phyloP scores from a whole-genome alignment of 1,140 invertebrate genomes.

The Eumaeus atala region DNA sequence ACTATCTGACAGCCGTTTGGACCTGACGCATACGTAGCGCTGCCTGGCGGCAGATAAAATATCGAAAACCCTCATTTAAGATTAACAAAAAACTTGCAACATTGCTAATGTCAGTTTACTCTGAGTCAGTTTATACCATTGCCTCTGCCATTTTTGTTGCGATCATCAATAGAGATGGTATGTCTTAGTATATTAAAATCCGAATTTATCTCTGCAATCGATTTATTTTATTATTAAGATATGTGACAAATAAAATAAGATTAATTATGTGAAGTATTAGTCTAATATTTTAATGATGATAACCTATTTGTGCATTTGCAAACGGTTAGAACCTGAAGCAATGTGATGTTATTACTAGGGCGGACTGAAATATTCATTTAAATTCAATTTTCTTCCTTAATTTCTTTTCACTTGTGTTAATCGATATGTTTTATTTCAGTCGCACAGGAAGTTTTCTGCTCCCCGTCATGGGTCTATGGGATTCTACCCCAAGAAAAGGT shows the following conservation, averaged over 20 bases:
- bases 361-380: slow-evolving; percentile 52
- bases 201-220: slow-evolving; percentile 25
- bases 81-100: too few relatives aligned
- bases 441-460: slow-evolving; percentile 99
- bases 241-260: neutral
- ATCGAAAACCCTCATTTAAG: too few relatives aligned
- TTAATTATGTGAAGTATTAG: slow-evolving; percentile 5
- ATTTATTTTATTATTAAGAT: neutral
- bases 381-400: neutral
- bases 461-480: slow-evolving; percentile 99
- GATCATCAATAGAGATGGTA: slow-evolving; percentile 53
- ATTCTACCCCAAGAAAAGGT: slow-evolving; percentile 99
- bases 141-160: slow-evolving; percentile 61
- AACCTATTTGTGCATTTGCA: slow-evolving; percentile 41
- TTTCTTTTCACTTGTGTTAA: neutral
- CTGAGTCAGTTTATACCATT: neutral
- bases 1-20: too few relatives aligned
- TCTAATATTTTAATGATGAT: slow-evolving; percentile 48
- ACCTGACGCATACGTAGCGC: too few relatives aligned
- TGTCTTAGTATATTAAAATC: slow-evolving; percentile 30
- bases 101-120: too few relatives aligned
- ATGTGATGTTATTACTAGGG: slow-evolving; percentile 69
- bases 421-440: slow-evolving; percentile 80
- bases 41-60: too few relatives aligned
- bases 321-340: slow-evolving; percentile 71